These are phyloP conservation scores for Drosophila serrata DNA, from an alignment of 1,140 invertebrate genomes.

Conservation along the genomic window DNA sequence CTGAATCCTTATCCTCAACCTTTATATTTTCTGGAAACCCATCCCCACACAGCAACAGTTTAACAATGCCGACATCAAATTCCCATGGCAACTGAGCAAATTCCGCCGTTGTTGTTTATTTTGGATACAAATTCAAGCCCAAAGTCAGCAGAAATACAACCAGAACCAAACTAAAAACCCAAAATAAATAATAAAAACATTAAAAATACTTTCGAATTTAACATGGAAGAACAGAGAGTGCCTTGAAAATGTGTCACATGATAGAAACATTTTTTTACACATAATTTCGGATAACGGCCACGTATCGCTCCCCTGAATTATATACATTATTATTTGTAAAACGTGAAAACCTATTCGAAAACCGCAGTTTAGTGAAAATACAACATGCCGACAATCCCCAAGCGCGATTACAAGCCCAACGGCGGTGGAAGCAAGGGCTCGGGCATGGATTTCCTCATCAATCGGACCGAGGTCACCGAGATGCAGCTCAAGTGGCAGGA, in stretches of 20 bases:
- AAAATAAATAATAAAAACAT: constrained; percentile 18
- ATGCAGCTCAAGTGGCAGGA: constrained; percentile 81
- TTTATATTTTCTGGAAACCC: constrained; percentile 1
- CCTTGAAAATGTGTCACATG: constrained; percentile 63
- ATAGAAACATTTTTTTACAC: constrained; percentile 53
- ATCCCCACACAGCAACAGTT: constrained; percentile 68
- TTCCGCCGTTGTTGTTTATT: constrained; percentile 81
- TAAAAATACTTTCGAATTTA: not conserved
- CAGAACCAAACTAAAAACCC: constrained; percentile 9
- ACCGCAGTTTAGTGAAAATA: not conserved
- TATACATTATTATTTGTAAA: constrained; percentile 44
- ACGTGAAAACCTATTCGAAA: constrained; percentile 23
- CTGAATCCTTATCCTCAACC: constrained; percentile 1
- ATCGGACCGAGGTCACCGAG: constrained; percentile 74
- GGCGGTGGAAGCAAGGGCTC: constrained; percentile 36
- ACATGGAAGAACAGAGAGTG: not conserved
- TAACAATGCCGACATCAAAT: constrained; percentile 70
- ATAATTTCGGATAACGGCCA: constrained; percentile 28
- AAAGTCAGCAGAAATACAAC: constrained; percentile 39
- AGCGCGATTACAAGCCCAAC: constrained; percentile 55
- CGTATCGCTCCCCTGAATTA: constrained; percentile 4
- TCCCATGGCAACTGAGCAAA: constrained; percentile 68
- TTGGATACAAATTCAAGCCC: constrained; percentile 64
- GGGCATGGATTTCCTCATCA: constrained; percentile 67
- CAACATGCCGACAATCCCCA: constrained; percentile 76